Conservation (phyloP, 2,888 invertebrate genomes). For the Lamellibrachia satsuma region DNA sequence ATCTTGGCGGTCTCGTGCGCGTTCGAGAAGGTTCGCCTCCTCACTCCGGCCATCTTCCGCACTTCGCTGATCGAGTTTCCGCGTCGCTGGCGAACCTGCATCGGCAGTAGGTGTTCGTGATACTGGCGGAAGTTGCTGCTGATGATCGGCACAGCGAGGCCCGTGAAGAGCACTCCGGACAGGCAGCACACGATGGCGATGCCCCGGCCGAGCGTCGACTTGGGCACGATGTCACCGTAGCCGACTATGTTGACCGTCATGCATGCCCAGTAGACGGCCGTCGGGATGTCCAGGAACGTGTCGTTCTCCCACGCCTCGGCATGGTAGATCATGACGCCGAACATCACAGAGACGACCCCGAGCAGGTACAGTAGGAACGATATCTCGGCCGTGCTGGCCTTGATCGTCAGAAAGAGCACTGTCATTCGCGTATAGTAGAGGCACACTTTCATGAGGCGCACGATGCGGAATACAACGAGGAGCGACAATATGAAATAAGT, state of each 20-base stretch:
- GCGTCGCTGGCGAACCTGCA: background rate
- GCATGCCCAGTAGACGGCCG: constrained; percentile 18
- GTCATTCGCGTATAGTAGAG: background rate
- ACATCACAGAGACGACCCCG: background rate
- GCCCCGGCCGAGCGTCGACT: background rate
- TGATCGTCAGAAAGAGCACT: background rate
- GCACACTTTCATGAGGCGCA: background rate
- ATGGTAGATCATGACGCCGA: background rate
- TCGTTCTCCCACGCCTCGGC: background rate
- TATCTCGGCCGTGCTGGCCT: background rate
- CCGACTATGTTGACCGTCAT: background rate
- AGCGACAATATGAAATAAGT: background rate
- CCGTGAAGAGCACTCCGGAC: background rate
- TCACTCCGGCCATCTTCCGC: background rate
- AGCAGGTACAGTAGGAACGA: constrained; percentile 14
- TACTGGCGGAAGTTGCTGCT: background rate
- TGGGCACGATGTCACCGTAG: background rate
- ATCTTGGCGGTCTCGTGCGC: background rate
- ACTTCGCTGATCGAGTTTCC: background rate
- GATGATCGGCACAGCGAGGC: background rate
- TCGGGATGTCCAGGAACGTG: constrained; percentile 8
- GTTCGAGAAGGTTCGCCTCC: background rate
- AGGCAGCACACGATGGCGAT: background rate
- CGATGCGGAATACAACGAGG: background rate
- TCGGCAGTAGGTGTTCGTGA: background rate